phyloP scores from a whole-genome alignment of 2,888 invertebrate species.

The Icerya purchasi region DNA sequence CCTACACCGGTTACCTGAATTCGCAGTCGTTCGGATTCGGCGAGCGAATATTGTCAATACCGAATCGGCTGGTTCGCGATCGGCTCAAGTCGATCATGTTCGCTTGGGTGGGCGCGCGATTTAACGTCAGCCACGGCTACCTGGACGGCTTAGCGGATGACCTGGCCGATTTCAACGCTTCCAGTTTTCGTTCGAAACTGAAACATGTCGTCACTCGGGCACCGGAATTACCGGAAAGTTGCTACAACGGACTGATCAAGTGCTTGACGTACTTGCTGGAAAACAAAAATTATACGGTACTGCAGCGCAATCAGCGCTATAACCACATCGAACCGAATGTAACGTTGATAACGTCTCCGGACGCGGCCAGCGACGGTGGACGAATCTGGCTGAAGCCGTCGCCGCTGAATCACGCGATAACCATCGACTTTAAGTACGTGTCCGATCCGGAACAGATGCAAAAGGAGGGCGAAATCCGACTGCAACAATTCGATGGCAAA shows the following conservation, averaged over 20 bases:
- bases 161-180: background rate
- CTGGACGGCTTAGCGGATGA: background rate
- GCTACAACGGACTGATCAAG: background rate
- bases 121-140: background rate
- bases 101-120: background rate
- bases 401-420: background rate
- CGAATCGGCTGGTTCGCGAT: background rate
- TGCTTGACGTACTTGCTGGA: background rate
- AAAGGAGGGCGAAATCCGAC: background rate
- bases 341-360: background rate
- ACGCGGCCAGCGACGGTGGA: background rate
- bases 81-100: background rate
- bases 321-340: background rate
- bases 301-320: background rate
- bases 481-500: background rate
- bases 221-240: background rate
- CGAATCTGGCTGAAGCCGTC: too few relatives aligned
- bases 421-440: background rate
- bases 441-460: background rate
- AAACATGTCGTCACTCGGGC: background rate
- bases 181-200: background rate
- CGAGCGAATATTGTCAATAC: background rate
- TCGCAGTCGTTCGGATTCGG: background rate
- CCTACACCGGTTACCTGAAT: background rate
- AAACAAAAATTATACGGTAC: background rate